A percentile compares a stretch with the other conserved stretches of the same genome.
phyloP scores from a whole-genome alignment of 2,113 vertebrate species.

The Meleagris gallopavo region DNA sequence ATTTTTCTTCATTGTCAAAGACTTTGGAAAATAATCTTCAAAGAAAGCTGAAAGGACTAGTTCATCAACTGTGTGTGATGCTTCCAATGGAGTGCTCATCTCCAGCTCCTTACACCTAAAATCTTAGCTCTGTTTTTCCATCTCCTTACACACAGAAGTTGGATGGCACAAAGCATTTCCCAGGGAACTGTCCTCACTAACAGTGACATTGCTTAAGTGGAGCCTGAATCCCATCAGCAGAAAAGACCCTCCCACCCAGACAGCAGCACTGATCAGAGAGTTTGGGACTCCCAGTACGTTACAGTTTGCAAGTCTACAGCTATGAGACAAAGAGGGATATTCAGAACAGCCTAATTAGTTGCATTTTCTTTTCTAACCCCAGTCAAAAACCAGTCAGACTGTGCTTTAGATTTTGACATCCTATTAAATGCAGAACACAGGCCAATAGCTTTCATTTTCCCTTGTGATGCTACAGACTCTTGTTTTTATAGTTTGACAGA shows the following conservation, averaged over 20 bases:
- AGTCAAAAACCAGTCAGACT: slow-evolving; percentile 64
- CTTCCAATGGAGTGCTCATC: not conserved
- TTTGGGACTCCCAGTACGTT: slow-evolving; percentile 39
- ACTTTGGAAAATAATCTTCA: not conserved
- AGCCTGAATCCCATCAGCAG: not conserved
- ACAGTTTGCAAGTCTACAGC: slow-evolving; percentile 42
- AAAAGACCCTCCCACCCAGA: not conserved
- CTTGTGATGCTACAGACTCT: slow-evolving; percentile 53
- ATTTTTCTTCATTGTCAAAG: not conserved
- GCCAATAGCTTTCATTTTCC: slow-evolving; percentile 67
- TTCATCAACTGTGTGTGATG: not conserved
- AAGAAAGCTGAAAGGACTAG: not conserved
- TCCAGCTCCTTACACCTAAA: not conserved
- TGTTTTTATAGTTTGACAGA: slow-evolving; percentile 64
- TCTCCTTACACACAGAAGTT: not conserved
- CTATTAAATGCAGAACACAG: slow-evolving; percentile 72
- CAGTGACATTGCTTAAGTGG: not conserved
- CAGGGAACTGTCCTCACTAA: not conserved
- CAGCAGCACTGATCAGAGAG: slow-evolving; percentile 7
- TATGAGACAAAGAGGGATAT: slow-evolving; percentile 29
- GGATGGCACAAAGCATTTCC: not conserved
- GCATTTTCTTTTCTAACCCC: slow-evolving; percentile 65
- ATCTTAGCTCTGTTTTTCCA: not conserved
- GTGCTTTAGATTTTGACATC: slow-evolving; percentile 70
- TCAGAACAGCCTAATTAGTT: slow-evolving; percentile 65